These are phyloP conservation scores for roundworm (Caenorhabditis elegans) DNA, from an alignment of 1,140 invertebrate species.

Conservation along the genomic window DNA sequence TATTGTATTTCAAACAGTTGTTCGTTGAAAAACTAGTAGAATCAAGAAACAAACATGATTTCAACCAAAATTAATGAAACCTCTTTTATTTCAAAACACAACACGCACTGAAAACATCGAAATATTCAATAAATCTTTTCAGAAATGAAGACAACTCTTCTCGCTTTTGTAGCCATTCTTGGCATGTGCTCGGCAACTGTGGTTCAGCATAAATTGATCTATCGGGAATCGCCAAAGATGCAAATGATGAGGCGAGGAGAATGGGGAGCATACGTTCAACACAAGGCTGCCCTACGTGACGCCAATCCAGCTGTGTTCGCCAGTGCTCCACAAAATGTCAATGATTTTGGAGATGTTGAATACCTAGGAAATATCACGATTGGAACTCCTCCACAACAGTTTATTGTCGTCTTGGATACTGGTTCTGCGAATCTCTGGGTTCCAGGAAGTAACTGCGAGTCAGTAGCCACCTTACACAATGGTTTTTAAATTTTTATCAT, in stretches of 20 bases:
- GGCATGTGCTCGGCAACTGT: slow-evolving; percentile 15
- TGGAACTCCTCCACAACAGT: slow-evolving; percentile 14
- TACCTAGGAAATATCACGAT: slow-evolving; percentile 42
- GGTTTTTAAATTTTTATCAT: too few relatives aligned
- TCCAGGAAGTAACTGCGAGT: not conserved
- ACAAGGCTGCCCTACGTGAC: slow-evolving; percentile 24
- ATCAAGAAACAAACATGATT: too few relatives aligned
- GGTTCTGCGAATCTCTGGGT: not conserved
- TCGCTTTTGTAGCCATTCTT: slow-evolving; percentile 18
- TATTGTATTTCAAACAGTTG: too few relatives aligned
- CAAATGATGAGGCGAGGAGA: slow-evolving; percentile 27
- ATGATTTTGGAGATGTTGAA: slow-evolving; percentile 11
- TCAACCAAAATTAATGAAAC: too few relatives aligned
- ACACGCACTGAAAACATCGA: too few relatives aligned
- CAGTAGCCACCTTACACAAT: not conserved
- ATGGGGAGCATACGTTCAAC: slow-evolving; percentile 28
- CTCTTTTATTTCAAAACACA: too few relatives aligned
- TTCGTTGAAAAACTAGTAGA: too few relatives aligned
- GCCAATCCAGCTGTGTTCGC: not conserved
- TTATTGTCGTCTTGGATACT: slow-evolving; percentile 29
- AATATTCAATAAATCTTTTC: too few relatives aligned
- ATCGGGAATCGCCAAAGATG: not conserved
- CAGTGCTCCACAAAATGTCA: not conserved
- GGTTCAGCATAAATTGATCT: slow-evolving; percentile 11
- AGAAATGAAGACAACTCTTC: not conserved